These are phyloP conservation scores for Bombus terrestris DNA, from an alignment of 1,140 invertebrate species.

Conservation along the genomic window DNA sequence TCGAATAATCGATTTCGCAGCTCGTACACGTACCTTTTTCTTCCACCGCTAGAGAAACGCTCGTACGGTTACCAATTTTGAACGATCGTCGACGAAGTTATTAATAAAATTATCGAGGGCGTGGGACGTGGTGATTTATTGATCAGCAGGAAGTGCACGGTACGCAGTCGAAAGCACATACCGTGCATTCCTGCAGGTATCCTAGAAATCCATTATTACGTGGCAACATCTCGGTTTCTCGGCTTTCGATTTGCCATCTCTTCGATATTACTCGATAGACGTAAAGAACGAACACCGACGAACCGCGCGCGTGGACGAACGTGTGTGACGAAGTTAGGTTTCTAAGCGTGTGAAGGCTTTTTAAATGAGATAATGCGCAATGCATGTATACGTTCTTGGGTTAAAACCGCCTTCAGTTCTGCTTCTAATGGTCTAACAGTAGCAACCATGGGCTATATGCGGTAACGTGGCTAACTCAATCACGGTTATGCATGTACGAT, in stretches of 20 bases:
- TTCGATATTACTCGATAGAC: background rate
- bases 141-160: constrained; percentile 32
- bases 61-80: background rate
- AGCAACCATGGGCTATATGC: constrained; percentile 17
- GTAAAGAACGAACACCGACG: background rate
- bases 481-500: constrained; percentile 38
- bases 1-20: too few species aligned
- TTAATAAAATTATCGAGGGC: constrained; percentile 54
- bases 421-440: constrained; percentile 9
- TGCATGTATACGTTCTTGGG: background rate
- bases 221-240: background rate
- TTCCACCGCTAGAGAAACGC: background rate
- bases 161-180: background rate
- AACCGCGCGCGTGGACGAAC: too few species aligned
- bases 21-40: background rate
- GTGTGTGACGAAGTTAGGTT: background rate
- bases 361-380: background rate
- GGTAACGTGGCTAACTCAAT: constrained; percentile 52
- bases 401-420: background rate
- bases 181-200: background rate
- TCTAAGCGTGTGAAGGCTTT: background rate
- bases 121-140: constrained; percentile 38
- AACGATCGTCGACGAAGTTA: constrained; percentile 19
- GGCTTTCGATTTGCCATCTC: background rate
- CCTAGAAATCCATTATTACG: background rate